These are phyloP conservation scores for Babyrousa celebensis DNA, from an alignment of 2,797 vertebrate species.

Conservation along the genomic window DNA sequence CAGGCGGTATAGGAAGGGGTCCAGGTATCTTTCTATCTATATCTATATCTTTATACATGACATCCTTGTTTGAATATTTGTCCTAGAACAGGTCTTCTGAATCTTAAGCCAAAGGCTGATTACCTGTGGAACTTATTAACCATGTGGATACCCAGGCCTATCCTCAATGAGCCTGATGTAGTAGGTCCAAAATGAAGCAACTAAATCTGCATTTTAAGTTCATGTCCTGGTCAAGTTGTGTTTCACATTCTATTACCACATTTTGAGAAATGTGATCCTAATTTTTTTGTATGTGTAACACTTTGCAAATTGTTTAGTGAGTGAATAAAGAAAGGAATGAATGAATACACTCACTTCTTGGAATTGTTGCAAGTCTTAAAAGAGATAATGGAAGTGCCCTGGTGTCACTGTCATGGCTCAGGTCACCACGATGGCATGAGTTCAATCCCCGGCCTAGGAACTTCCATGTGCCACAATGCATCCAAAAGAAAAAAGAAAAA, in stretches of 20 bases:
- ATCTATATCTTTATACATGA: neutral
- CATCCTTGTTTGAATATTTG: neutral
- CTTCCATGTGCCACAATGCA: too few relatives aligned
- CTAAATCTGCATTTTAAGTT: neutral
- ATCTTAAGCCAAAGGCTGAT: neutral
- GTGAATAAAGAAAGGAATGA: neutral
- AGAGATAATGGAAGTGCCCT: neutral
- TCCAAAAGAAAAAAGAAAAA: too few relatives aligned
- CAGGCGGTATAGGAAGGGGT: neutral
- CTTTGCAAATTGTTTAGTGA: neutral
- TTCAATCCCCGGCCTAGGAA: too few relatives aligned
- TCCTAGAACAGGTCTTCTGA: neutral
- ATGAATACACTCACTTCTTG: too few relatives aligned
- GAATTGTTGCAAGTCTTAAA: neutral
- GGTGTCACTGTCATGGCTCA: too few relatives aligned
- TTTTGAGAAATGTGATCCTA: slow-evolving; percentile 1
- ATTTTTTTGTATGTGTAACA: neutral
- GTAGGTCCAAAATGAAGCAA: neutral
- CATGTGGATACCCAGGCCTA: neutral
- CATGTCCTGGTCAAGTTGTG: neutral
- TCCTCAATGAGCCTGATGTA: neutral
- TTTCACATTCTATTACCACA: neutral
- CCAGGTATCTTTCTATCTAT: neutral
- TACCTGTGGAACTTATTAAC: neutral
- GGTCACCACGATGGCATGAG: too few relatives aligned